phyloP scores from a whole-genome alignment of 2,797 vertebrate genomes.

The Pantherophis vulpinus region DNA sequence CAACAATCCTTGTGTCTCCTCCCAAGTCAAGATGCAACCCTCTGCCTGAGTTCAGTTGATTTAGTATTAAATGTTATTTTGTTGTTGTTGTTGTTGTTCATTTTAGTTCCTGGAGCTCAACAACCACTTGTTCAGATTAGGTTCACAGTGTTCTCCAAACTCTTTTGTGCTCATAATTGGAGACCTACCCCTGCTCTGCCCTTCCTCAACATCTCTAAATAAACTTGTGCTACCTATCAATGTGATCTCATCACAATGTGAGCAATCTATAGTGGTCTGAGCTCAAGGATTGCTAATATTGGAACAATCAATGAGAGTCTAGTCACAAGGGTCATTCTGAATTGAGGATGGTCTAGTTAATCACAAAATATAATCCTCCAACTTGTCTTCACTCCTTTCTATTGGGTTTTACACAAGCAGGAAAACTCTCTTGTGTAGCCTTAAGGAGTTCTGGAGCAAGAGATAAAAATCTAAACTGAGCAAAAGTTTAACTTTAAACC shows the following conservation, averaged over 20 bases:
- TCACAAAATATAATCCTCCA: neutral
- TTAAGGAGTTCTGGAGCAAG: neutral
- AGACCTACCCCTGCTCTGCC: neutral
- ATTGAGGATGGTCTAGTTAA: neutral
- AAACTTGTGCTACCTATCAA: neutral
- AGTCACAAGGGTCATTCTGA: neutral
- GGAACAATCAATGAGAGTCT: neutral
- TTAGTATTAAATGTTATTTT: too few relatives aligned
- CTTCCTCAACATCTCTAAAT: neutral
- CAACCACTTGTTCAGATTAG: neutral
- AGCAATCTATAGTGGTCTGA: neutral
- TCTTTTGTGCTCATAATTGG: neutral
- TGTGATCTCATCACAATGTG: neutral
- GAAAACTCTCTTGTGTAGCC: neutral
- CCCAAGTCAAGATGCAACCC: too few relatives aligned
- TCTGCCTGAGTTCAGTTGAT: too few relatives aligned
- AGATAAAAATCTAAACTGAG: neutral
- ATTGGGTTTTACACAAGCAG: neutral
- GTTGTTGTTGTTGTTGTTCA: too few relatives aligned
- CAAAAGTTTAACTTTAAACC: neutral
- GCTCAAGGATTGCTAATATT: neutral
- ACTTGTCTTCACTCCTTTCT: neutral
- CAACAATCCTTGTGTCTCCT: too few relatives aligned
- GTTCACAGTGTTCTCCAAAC: neutral
- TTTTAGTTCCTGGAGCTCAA: too few relatives aligned